Conservation (phyloP, 2,888 invertebrate genomes). For the Parasteatoda lunata region DNA sequence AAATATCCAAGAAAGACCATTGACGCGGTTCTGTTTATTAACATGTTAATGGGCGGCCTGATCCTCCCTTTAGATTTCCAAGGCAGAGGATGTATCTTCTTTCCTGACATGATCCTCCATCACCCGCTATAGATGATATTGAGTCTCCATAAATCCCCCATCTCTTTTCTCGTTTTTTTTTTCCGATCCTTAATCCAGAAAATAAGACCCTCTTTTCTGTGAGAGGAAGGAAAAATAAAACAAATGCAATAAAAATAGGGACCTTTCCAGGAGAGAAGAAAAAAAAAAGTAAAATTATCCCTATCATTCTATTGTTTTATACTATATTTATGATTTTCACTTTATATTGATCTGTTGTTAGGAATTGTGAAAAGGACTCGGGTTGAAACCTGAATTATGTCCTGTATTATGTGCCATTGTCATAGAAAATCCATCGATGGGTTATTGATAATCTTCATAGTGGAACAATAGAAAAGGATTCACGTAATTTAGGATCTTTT, state of each 20-base stretch:
- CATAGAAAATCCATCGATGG: background rate
- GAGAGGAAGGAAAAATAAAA: conserved; percentile 1
- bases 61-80: conserved; percentile 9
- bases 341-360: background rate
- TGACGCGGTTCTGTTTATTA: conserved; percentile 66
- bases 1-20: conserved; percentile 18
- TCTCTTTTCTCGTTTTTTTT: conserved; percentile 3
- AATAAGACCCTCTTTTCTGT: conserved; percentile 23
- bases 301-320: conserved; percentile 1
- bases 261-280: background rate
- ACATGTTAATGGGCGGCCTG: conserved; percentile 60
- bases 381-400: background rate
- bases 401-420: background rate
- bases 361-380: background rate
- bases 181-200: conserved; percentile 38
- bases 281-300: background rate
- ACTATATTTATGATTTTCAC: background rate
- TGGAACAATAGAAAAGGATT: background rate
- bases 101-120: conserved; percentile 58
- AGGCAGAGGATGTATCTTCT: conserved; percentile 53
- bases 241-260: background rate
- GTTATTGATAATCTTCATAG: conserved; percentile 1
- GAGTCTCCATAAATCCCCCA: conserved; percentile 56
- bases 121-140: conserved; percentile 60
- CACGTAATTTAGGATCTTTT: background rate